Evolutionary conservation across 2,888 invertebrate species (phyloP).

Genomic region (Ormyrus nitidulus): DNA sequence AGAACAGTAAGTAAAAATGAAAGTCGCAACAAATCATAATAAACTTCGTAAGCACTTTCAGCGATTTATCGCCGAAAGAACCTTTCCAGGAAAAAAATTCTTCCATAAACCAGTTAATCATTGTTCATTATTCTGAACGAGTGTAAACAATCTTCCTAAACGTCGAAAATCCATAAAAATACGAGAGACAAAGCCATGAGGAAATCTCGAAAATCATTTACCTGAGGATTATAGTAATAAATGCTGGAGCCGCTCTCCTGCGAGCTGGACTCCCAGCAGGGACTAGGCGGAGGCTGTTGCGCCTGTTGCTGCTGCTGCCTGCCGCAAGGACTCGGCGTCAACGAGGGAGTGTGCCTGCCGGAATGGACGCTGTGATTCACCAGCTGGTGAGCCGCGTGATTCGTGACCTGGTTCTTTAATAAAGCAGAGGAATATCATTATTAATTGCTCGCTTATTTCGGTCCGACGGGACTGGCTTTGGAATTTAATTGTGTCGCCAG

Average conservation of each 20-base stretch:
- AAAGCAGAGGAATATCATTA: background rate
- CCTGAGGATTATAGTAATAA: slow-evolving; percentile 74
- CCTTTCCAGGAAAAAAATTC: too few relatives aligned
- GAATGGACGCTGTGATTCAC: slow-evolving; percentile 63
- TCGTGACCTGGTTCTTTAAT: slow-evolving; percentile 70
- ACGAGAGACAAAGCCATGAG: too few relatives aligned
- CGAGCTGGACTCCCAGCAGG: slow-evolving; percentile 74
- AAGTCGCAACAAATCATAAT: too few relatives aligned
- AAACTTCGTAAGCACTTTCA: too few relatives aligned
- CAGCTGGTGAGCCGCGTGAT: slow-evolving; percentile 58
- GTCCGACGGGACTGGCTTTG: too few relatives aligned
- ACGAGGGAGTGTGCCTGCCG: slow-evolving; percentile 71
- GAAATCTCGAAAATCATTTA: slow-evolving; percentile 44
- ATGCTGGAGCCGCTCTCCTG: slow-evolving; percentile 74
- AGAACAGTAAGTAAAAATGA: too few relatives aligned
- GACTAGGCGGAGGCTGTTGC: slow-evolving; percentile 70
- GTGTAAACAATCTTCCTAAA: too few relatives aligned
- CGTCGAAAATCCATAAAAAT: too few relatives aligned
- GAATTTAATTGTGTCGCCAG: too few relatives aligned
- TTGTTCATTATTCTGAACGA: too few relatives aligned
- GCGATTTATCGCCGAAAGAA: too few relatives aligned
- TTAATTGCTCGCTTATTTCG: slow-evolving; percentile 7
- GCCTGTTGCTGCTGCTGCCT: slow-evolving; percentile 60
- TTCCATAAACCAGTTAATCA: too few relatives aligned
- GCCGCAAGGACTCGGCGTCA: slow-evolving; percentile 73